phyloP scores from a whole-genome alignment of 1,140 invertebrate genomes.

The Psix sp. region DNA sequence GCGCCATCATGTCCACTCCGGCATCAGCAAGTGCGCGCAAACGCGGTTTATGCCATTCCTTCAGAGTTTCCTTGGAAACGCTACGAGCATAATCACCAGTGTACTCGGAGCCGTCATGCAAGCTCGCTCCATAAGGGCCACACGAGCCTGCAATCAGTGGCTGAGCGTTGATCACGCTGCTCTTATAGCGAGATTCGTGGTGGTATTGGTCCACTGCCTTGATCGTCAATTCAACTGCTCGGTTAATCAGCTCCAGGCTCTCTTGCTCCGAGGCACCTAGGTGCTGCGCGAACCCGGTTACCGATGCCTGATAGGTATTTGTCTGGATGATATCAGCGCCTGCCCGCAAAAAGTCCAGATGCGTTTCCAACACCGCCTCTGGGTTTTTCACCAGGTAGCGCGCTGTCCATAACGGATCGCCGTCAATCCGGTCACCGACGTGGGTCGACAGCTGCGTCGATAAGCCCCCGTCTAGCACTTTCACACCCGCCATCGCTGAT shows the following conservation, averaged over 20 bases:
- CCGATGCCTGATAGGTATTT: slow-evolving; percentile 92
- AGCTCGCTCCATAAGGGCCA: slow-evolving; percentile 92
- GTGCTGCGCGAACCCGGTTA: slow-evolving; percentile 86
- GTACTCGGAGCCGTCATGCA: slow-evolving; percentile 95
- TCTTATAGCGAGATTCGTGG: slow-evolving; percentile 73
- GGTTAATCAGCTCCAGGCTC: slow-evolving; percentile 83
- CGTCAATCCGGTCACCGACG: slow-evolving; percentile 83
- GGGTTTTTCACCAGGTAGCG: slow-evolving; percentile 85
- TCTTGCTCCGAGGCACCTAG: slow-evolving; percentile 81
- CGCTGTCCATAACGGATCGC: slow-evolving; percentile 90
- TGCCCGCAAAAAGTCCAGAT: slow-evolving; percentile 87
- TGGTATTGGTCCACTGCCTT: slow-evolving; percentile 80
- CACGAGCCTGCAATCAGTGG: slow-evolving; percentile 89
- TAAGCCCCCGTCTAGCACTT: slow-evolving; percentile 88
- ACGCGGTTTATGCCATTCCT: slow-evolving; percentile 88
- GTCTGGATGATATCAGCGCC: slow-evolving; percentile 91
- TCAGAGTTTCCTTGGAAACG: slow-evolving; percentile 82
- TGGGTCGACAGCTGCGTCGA: slow-evolving; percentile 87
- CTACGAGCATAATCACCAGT: slow-evolving; percentile 87
- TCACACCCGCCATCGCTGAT: slow-evolving; percentile 68
- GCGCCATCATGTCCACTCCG: slow-evolving; percentile 88
- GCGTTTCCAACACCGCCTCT: slow-evolving; percentile 85
- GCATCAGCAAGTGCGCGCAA: slow-evolving; percentile 85
- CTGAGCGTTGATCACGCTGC: slow-evolving; percentile 56
- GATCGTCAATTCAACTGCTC: slow-evolving; percentile 84